Percentiles rank a stretch among this genome's conserved stretches.
Conservation (phyloP, 2,113 vertebrate species). For the Lagenorhynchus albirostris region DNA sequence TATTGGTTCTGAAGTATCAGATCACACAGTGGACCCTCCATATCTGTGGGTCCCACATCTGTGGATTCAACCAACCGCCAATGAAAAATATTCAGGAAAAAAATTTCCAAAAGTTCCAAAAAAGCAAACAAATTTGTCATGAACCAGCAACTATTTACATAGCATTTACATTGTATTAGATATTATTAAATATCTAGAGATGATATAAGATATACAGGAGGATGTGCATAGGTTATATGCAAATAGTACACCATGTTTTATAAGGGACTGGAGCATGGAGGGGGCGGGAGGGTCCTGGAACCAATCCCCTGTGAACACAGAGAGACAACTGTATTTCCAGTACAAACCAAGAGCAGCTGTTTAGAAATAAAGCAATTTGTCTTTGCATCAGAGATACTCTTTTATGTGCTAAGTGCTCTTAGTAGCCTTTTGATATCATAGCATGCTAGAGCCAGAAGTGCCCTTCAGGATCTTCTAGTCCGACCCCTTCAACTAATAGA, state of each 20-base stretch:
- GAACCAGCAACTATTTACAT: neutral
- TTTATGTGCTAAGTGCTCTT: neutral
- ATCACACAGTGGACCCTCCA: neutral
- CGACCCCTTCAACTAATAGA: neutral
- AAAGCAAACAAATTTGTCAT: neutral
- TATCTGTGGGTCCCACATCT: neutral
- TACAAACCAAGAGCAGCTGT: neutral
- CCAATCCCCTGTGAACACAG: neutral
- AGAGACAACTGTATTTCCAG: neutral
- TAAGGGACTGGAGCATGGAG: neutral
- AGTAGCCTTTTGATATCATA: neutral
- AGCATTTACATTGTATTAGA: neutral
- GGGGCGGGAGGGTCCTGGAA: neutral
- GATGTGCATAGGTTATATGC: neutral
- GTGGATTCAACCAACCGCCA: neutral
- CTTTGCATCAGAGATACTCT: neutral
- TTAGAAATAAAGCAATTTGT: neutral
- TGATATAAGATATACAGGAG: neutral
- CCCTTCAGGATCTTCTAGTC: neutral
- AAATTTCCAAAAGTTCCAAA: neutral
- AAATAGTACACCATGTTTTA: neutral
- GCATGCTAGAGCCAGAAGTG: neutral
- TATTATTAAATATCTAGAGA: neutral
- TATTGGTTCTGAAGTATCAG: neutral
- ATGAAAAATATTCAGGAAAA: neutral